Evolutionary conservation across 2,797 vertebrate species (phyloP).

Genomic region (Dicrostonyx torquatus): DNA sequence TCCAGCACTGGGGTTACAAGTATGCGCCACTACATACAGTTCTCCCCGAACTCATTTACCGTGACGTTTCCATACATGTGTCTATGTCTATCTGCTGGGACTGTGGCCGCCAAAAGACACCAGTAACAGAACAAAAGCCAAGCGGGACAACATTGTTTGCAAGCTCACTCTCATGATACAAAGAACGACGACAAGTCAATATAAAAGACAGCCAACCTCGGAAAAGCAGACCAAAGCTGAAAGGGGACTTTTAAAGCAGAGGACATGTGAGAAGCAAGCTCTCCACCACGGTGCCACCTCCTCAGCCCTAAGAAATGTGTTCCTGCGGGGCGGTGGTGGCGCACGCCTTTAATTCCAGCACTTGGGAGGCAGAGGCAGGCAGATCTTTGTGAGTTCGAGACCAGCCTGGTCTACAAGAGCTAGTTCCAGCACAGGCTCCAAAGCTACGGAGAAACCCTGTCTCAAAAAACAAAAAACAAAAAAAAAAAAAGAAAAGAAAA

Average conservation of each 20-base stretch:
- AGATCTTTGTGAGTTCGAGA: no score
- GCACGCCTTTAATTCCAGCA: no score
- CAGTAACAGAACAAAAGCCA: conserved; percentile 35
- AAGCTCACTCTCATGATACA: not conserved
- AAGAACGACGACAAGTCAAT: conserved; percentile 15
- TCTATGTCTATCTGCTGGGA: not conserved
- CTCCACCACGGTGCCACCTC: not conserved
- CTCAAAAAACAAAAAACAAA: no score
- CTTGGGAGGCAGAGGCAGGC: no score
- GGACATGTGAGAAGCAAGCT: no score
- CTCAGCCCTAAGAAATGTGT: not conserved
- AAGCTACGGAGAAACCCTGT: no score
- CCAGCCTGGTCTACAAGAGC: no score
- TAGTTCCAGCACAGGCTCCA: no score
- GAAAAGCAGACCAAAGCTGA: not conserved
- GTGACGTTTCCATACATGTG: not conserved
- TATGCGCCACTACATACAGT: not conserved
- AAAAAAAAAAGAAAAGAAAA: no score
- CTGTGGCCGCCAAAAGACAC: not conserved
- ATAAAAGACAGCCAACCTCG: not conserved
- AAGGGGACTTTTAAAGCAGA: not conserved
- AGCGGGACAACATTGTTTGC: not conserved
- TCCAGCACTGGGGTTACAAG: not conserved
- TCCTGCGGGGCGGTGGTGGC: no score
- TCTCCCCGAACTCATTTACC: not conserved